These are phyloP conservation scores for Myripristis jacobus DNA, from an alignment of 2,797 vertebrate species.

Conservation along the genomic window DNA sequence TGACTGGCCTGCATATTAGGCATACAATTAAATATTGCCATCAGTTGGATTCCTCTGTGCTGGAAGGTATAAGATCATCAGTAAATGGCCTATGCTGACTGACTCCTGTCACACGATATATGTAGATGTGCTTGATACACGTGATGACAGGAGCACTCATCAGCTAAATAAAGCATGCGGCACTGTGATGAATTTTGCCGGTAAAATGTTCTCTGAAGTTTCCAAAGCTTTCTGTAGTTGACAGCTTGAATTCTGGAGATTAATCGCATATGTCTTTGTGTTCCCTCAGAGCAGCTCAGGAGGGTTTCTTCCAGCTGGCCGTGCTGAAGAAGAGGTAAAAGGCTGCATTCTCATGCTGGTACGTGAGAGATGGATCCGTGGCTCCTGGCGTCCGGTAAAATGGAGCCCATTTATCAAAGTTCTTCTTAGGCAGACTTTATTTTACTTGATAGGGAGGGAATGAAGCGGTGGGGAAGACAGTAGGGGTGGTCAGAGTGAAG, in stretches of 20 bases:
- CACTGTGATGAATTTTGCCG: constrained; percentile 12
- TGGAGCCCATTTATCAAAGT: constrained; percentile 56
- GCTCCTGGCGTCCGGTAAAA: constrained; percentile 49
- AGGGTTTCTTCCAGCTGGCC: constrained; percentile 43
- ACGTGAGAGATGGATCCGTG: constrained; percentile 34
- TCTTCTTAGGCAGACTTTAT: constrained; percentile 38
- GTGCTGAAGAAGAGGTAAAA: constrained; percentile 51
- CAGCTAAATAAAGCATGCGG: background rate
- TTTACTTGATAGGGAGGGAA: constrained; percentile 26
- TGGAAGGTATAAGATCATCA: constrained; percentile 12
- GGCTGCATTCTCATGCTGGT: constrained; percentile 22
- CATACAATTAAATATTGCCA: constrained; percentile 19
- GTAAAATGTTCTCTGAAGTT: constrained; percentile 12
- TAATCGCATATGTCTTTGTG: constrained; percentile 46
- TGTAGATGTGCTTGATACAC: background rate
- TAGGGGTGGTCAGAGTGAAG: constrained; percentile 6
- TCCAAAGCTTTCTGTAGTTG: constrained; percentile 25
- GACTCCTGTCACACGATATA: background rate
- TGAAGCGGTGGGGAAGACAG: constrained; percentile 34
- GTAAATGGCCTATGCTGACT: constrained; percentile 15
- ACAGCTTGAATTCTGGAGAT: constrained; percentile 47
- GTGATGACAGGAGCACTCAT: background rate
- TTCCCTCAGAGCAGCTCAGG: constrained; percentile 16
- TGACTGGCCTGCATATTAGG: constrained; percentile 27
- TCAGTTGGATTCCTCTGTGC: background rate